Percentiles rank a stretch among this genome's conserved stretches.
Evolutionary conservation across 2,797 vertebrate species (phyloP).

Genomic region (Periparus ater): DNA sequence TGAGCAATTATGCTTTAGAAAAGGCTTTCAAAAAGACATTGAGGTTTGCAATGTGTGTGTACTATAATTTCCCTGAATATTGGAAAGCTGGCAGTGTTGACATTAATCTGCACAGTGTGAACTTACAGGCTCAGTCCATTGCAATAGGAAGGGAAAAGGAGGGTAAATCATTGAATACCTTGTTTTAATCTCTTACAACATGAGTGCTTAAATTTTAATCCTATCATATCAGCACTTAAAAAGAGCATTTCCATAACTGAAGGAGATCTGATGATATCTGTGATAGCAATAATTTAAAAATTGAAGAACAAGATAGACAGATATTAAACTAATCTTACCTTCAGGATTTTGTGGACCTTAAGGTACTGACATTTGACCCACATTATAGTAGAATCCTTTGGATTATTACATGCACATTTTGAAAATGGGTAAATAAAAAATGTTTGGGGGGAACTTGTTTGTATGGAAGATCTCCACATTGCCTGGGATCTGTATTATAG

Average conservation of each 20-base stretch:
- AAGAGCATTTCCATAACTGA: not conserved
- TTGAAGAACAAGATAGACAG: not conserved
- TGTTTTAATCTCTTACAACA: not conserved
- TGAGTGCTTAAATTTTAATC: not conserved
- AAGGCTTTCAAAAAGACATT: not conserved
- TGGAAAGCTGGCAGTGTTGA: not conserved
- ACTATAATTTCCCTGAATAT: not conserved
- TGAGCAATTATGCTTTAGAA: not conserved
- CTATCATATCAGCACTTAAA: not conserved
- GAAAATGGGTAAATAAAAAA: not conserved
- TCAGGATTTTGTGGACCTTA: not conserved
- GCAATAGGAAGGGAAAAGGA: not conserved
- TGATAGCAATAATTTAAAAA: not conserved
- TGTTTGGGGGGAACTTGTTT: not conserved
- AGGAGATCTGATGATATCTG: not conserved
- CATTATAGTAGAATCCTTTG: not conserved
- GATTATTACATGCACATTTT: not conserved
- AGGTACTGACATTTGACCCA: not conserved
- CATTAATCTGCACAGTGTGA: not conserved
- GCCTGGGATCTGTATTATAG: not conserved
- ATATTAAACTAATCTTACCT: not conserved
- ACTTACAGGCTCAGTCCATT: not conserved
- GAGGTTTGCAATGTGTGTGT: not conserved
- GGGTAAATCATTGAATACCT: not conserved
- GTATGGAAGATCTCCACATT: not conserved